These are phyloP conservation scores for Dallia pectoralis DNA, from an alignment of 2,797 vertebrate species.

Conservation along the genomic window DNA sequence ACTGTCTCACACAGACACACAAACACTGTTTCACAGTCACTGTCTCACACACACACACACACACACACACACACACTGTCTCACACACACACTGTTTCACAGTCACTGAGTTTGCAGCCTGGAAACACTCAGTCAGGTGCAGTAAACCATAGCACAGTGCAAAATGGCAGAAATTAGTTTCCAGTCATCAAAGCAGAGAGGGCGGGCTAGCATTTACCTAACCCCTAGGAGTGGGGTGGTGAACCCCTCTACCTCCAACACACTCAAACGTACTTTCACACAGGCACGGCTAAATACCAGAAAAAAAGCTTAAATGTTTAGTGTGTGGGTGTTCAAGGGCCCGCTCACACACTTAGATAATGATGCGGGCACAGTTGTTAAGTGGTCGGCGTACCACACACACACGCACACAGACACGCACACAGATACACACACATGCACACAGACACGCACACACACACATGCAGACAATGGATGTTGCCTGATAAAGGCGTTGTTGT, in stretches of 20 bases:
- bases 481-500: conserved; percentile 56
- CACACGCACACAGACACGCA: conserved; percentile 31
- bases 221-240: neutral
- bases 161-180: conserved; percentile 68
- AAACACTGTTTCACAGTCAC: no score
- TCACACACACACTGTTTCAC: neutral
- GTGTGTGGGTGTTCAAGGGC: conserved; percentile 67
- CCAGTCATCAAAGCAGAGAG: conserved; percentile 58
- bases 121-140: conserved; percentile 79
- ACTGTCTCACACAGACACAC: no score
- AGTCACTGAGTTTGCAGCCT: conserved; percentile 44
- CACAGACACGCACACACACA: conserved; percentile 48
- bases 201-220: conserved; percentile 51
- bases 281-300: neutral
- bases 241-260: conserved; percentile 13
- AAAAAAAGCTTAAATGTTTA: conserved; percentile 51
- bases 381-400: neutral
- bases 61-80: conserved; percentile 22
- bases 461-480: conserved; percentile 48
- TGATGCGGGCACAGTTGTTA: neutral
- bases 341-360: conserved; percentile 48
- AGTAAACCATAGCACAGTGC: conserved; percentile 66
- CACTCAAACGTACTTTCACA: conserved; percentile 6
- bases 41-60: conserved; percentile 10
- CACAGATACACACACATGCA: conserved; percentile 64